A percentile compares a stretch with the other conserved stretches of the same genome.
Conservation (phyloP, 2,888 invertebrate species). For the Drosophila tripunctata region DNA sequence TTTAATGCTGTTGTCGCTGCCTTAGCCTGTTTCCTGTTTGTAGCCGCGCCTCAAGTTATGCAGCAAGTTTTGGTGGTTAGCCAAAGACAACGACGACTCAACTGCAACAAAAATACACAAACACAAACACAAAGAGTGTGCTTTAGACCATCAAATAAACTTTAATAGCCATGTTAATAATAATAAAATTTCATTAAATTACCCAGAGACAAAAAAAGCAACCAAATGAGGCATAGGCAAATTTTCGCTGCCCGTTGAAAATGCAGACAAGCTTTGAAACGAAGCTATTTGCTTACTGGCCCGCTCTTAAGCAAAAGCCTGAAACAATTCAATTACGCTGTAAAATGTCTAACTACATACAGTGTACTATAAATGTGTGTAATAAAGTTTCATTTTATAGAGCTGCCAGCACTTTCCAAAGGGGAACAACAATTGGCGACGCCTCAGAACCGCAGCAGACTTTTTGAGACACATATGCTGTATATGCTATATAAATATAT, state of each 20-base stretch:
- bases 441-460: conserved; percentile 38
- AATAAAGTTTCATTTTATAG: conserved; percentile 79
- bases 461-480: conserved; percentile 42
- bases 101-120: too few species aligned
- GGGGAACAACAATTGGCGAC: conserved; percentile 59
- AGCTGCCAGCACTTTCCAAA: conserved; percentile 65
- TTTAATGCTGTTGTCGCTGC: conserved; percentile 46
- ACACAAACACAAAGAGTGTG: too few species aligned
- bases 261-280: conserved; percentile 66
- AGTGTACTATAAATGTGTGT: conserved; percentile 47
- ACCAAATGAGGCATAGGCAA: conserved; percentile 59
- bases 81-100: conserved; percentile 42
- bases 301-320: conserved; percentile 30
- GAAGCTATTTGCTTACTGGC: too few species aligned
- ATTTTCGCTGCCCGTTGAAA: conserved; percentile 54
- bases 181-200: conserved; percentile 82
- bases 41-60: conserved; percentile 59
- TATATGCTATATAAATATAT: background rate
- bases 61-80: conserved; percentile 68
- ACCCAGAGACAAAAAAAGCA: conserved; percentile 30
- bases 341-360: conserved; percentile 56
- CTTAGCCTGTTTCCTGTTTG: background rate
- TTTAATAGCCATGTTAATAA: conserved; percentile 81
- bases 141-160: conserved; percentile 76
- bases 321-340: conserved; percentile 80